phyloP scores from a whole-genome alignment of 2,888 invertebrate species.

The Drosophila ezoana region DNA sequence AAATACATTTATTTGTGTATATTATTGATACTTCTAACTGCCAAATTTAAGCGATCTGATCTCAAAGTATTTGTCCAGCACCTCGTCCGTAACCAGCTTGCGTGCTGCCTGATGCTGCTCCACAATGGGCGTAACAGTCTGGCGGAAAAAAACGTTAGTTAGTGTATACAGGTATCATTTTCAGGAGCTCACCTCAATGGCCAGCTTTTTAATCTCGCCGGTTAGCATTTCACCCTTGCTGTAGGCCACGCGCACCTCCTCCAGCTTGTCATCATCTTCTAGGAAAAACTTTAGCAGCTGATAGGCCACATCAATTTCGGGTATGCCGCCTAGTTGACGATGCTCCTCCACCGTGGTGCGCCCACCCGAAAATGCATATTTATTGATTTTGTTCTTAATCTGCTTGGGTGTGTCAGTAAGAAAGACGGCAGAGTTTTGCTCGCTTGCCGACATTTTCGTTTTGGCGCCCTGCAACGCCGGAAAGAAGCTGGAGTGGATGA shows the following conservation, averaged over 20 bases:
- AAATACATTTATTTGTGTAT: slow-evolving; percentile 36
- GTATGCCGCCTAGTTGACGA: slow-evolving; percentile 95
- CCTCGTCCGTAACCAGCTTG: slow-evolving; percentile 92
- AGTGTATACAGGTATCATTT: not conserved
- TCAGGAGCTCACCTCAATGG: slow-evolving; percentile 88
- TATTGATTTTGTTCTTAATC: slow-evolving; percentile 97
- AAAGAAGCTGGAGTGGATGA: slow-evolving; percentile 94
- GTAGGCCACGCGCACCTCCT: slow-evolving; percentile 87
- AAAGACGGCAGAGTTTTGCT: slow-evolving; percentile 96
- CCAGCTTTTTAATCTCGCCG: slow-evolving; percentile 96
- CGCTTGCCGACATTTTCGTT: slow-evolving; percentile 99
- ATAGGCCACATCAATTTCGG: slow-evolving; percentile 97
- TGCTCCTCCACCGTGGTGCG: slow-evolving; percentile 97
- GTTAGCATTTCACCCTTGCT: slow-evolving; percentile 93
- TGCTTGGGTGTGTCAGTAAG: slow-evolving; percentile 98
- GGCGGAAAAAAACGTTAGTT: not conserved
- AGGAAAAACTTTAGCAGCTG: slow-evolving; percentile 98
- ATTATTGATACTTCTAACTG: slow-evolving; percentile 51
- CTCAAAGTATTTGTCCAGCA: slow-evolving; percentile 93
- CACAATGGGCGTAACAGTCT: slow-evolving; percentile 90
- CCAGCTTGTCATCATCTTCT: slow-evolving; percentile 95
- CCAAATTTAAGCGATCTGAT: slow-evolving; percentile 90
- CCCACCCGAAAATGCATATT: slow-evolving; percentile 99
- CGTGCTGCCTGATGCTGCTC: slow-evolving; percentile 93
- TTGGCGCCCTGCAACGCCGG: slow-evolving; percentile 98